Evolutionary conservation across 2,888 invertebrate genomes (phyloP), one percentile per base, ranked within the genome.

Genomic region (Pegoplata infirma): DNA sequence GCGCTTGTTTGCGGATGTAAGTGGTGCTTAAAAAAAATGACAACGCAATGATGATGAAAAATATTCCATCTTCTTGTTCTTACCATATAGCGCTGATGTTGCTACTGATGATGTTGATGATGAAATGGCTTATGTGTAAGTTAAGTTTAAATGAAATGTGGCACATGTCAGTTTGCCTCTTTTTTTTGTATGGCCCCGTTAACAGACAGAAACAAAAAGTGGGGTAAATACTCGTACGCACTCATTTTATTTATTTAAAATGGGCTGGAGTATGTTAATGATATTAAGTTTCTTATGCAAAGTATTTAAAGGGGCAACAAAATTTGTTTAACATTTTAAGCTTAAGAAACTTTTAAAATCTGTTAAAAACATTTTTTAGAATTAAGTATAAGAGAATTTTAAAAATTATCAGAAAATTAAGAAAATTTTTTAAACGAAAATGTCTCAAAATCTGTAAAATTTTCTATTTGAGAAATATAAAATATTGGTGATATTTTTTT

Each of bases 91-190:
- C n/a, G n/a, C 36, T 47, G 32, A 67, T 25, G 36, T 12, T 19
- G 46, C 59, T 49, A 63, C 53, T 21, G 21, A 56, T 61, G 66
- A 53, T 66, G 58, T n/a, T n/a, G n/a, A n/a, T 36, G 61, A 44
- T 44, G 67, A 67, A 76, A 76, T 49, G 47, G 47, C 55, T 44
- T 66, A 53, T 69, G 46, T 53, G 28, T 63, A 61, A 58, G 28
- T 67, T 28, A 55, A 61, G 47, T 67, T 76, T 28, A 76, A 72
- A 72, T 76, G 40, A 67, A 72, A 76, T 72, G 71, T 76, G 76
- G 61, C 76, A 76, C 66, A 76, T 76, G 76, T 56, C 76, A 67
- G 53, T 49, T 55, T 53, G 47, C 12, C 28, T 47, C 36, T 40
- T 40, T n/a, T 40, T 40, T 40, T 25, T 25, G 3, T 40, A 40